phyloP scores from a whole-genome alignment of 2,797 vertebrate genomes.

The Sternarchorhynchus goeldii region DNA sequence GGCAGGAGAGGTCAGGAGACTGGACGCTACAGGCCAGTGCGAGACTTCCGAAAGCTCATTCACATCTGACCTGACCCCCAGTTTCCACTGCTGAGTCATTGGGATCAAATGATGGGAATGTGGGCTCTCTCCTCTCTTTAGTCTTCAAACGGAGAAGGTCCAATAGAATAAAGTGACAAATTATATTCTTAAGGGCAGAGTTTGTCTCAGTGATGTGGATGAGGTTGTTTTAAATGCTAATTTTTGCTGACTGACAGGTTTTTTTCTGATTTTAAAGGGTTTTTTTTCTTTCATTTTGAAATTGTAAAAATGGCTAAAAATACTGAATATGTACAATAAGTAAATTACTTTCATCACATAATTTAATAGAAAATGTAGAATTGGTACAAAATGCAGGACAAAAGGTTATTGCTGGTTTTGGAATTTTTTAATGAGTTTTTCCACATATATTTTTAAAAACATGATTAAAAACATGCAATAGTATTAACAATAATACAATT shows the following conservation, averaged over 20 bases:
- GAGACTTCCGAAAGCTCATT: slow-evolving; percentile 82
- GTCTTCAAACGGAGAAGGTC: slow-evolving; percentile 46
- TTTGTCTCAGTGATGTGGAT: slow-evolving; percentile 38
- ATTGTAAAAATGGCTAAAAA: slow-evolving; percentile 6
- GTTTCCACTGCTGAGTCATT: slow-evolving; percentile 73
- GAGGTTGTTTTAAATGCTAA: slow-evolving; percentile 51
- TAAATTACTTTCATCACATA: background rate
- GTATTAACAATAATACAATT: background rate
- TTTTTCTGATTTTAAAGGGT: slow-evolving; percentile 40
- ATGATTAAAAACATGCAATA: too few relatives aligned
- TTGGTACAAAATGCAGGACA: background rate
- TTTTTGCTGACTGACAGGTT: slow-evolving; percentile 51
- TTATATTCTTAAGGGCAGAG: slow-evolving; percentile 53
- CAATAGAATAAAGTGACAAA: slow-evolving; percentile 59
- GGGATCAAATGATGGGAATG: slow-evolving; percentile 78
- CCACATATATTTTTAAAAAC: too few relatives aligned
- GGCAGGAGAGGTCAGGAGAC: slow-evolving; percentile 76
- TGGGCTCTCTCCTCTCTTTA: slow-evolving; percentile 50
- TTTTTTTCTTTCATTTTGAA: background rate
- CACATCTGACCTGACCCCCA: slow-evolving; percentile 76
- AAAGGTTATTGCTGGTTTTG: background rate
- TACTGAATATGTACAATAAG: slow-evolving; percentile 16
- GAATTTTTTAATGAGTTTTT: background rate
- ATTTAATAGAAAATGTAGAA: background rate
- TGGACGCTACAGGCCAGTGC: slow-evolving; percentile 72